Evolutionary conservation across 2,797 vertebrate genomes (phyloP).

Genomic region (Sarcophilus harrisii): DNA sequence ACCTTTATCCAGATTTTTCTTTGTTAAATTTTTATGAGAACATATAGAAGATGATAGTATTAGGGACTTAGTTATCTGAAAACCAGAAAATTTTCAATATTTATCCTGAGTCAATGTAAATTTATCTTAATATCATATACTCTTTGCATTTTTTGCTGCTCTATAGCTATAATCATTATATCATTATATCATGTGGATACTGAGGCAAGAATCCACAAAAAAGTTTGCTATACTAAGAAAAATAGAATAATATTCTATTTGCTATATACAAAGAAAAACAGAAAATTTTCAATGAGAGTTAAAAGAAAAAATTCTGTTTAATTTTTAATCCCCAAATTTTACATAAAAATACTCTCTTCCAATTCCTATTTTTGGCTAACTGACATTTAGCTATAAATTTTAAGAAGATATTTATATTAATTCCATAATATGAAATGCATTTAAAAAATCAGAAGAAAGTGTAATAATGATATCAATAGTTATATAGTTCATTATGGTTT

Average conservation of each 20-base stretch:
- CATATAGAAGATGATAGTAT: neutral
- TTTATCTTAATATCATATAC: neutral
- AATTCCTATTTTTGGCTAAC: neutral
- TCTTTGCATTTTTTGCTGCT: neutral
- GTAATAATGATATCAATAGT: neutral
- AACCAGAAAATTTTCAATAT: neutral
- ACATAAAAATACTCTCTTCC: neutral
- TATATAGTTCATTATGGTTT: neutral
- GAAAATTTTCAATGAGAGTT: neutral
- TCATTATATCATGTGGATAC: neutral
- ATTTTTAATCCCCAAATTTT: neutral
- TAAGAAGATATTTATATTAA: slow-evolving; percentile 33
- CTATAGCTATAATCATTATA: neutral
- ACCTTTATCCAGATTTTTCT: neutral
- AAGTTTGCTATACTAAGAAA: neutral
- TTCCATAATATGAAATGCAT: slow-evolving; percentile 30
- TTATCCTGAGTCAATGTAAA: neutral
- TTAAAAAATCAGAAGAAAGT: slow-evolving; percentile 12
- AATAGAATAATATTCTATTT: neutral
- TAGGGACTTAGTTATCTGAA: neutral
- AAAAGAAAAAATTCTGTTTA: neutral
- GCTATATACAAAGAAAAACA: neutral
- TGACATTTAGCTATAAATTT: neutral
- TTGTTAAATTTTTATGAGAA: neutral
- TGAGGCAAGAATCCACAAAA: neutral